phyloP scores from a whole-genome alignment of 2,888 invertebrate species.

The Eledone cirrhosa region DNA sequence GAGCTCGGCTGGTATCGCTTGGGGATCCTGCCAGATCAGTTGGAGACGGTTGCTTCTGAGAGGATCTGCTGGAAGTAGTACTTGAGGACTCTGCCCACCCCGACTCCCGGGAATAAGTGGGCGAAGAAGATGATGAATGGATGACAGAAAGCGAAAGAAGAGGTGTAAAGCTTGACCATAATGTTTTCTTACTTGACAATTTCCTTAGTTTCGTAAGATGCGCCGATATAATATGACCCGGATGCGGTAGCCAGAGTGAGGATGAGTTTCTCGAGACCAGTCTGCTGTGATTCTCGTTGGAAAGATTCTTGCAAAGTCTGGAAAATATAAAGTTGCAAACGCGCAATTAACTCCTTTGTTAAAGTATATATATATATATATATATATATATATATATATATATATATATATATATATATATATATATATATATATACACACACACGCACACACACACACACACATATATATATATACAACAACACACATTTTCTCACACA shows the following conservation, averaged over 20 bases:
- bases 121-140: too few relatives aligned
- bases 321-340: neutral
- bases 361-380: neutral
- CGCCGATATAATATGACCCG: constrained; percentile 43
- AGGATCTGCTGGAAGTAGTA: too few relatives aligned
- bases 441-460: neutral
- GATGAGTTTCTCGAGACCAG: constrained; percentile 40
- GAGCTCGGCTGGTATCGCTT: too few relatives aligned
- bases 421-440: neutral
- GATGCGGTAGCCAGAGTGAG: constrained; percentile 45
- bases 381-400: neutral
- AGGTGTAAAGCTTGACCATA: neutral
- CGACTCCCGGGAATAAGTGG: too few relatives aligned
- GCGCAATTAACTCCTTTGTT: neutral
- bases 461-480: too few relatives aligned
- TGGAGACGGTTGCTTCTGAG: too few relatives aligned
- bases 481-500: too few relatives aligned
- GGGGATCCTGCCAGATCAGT: too few relatives aligned
- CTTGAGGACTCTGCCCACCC: too few relatives aligned
- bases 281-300: constrained; percentile 35
- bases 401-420: too few relatives aligned
- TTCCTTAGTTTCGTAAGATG: constrained; percentile 41
- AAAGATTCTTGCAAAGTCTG: constrained; percentile 36
- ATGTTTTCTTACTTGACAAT: constrained; percentile 38
- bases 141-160: neutral